phyloP scores from a whole-genome alignment of 2,113 vertebrate species.

The Erythrocebus patas region DNA sequence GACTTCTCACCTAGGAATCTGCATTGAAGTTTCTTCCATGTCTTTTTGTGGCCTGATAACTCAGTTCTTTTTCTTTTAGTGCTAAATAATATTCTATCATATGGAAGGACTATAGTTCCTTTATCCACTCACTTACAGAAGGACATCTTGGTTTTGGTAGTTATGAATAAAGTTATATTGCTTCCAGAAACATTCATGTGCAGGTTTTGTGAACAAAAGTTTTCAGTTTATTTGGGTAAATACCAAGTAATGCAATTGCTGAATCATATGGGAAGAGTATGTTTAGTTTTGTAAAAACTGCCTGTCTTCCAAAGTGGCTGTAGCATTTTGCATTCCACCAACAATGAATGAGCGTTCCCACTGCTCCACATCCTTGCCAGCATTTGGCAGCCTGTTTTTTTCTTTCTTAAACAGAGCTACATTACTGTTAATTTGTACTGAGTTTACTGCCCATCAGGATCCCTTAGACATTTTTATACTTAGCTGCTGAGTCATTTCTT shows the following conservation, averaged over 20 bases:
- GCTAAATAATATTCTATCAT: background rate
- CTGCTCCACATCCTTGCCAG: background rate
- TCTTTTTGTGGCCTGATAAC: background rate
- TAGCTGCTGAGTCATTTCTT: background rate
- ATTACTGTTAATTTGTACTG: background rate
- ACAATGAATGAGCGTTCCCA: background rate
- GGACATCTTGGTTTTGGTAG: background rate
- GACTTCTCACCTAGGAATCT: background rate
- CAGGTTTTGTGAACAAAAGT: background rate
- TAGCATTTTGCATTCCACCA: background rate
- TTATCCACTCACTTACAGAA: background rate
- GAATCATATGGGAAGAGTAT: background rate
- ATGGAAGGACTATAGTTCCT: background rate
- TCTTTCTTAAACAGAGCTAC: background rate
- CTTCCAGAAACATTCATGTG: background rate
- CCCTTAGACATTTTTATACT: background rate
- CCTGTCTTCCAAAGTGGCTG: background rate
- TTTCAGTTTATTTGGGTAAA: background rate
- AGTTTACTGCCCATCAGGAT: background rate
- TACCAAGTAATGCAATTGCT: background rate
- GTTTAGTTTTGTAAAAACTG: background rate
- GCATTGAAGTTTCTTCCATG: background rate
- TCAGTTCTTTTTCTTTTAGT: background rate
- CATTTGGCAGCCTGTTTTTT: background rate
- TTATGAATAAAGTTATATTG: background rate